Evolutionary conservation across 2,888 invertebrate genomes (phyloP).

Genomic region (Cataglyphis rosenhaueri): DNA sequence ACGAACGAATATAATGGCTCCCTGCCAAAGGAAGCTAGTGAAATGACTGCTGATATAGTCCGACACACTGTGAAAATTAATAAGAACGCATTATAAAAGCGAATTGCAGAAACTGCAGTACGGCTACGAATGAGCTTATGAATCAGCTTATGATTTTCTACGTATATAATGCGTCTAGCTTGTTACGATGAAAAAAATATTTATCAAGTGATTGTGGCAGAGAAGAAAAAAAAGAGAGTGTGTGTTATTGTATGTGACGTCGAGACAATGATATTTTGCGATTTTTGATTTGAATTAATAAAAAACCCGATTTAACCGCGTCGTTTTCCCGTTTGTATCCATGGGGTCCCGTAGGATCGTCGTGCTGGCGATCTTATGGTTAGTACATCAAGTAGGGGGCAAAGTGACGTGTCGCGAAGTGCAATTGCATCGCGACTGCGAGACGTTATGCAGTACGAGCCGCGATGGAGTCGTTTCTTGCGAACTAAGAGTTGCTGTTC

Average conservation of each 20-base stretch:
- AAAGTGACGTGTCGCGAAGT: slow-evolving; percentile 78
- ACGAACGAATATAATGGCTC: not conserved
- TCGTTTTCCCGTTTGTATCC: slow-evolving; percentile 35
- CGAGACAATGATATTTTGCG: not conserved
- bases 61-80: not conserved
- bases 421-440: slow-evolving; percentile 84
- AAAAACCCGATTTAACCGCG: not conserved
- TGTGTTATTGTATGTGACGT: not conserved
- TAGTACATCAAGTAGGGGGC: slow-evolving; percentile 48
- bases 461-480: slow-evolving; percentile 85
- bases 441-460: slow-evolving; percentile 86
- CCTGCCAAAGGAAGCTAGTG: slow-evolving; percentile 6
- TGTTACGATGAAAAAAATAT: slow-evolving; percentile 21
- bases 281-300: not conserved
- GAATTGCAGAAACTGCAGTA: not conserved
- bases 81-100: not conserved
- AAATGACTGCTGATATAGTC: slow-evolving; percentile 7
- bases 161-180: not conserved
- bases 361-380: slow-evolving; percentile 60
- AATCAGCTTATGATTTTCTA: not conserved
- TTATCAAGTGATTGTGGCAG: slow-evolving; percentile 17
- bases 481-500: slow-evolving; percentile 88
- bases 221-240: not conserved
- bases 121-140: not conserved
- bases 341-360: slow-evolving; percentile 68